phyloP scores from a whole-genome alignment of 2,797 vertebrate genomes.

The Cirrhinus mrigala region DNA sequence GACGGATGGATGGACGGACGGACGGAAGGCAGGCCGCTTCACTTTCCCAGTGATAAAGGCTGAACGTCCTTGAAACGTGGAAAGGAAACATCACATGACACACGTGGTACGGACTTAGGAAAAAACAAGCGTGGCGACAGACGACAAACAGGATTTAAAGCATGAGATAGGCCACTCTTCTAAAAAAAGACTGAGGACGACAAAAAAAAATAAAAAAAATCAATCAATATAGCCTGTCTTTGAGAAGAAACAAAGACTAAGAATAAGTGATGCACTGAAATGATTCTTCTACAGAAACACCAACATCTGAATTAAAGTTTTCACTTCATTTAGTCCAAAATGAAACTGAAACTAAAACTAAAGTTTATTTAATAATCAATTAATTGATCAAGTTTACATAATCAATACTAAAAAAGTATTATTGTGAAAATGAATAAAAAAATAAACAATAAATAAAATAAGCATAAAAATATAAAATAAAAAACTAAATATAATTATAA shows the following conservation, averaged over 20 bases:
- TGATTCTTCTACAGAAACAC: too few relatives aligned
- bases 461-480: too few relatives aligned
- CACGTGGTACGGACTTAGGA: slow-evolving; percentile 14
- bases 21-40: slow-evolving; percentile 12
- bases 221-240: too few relatives aligned
- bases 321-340: too few relatives aligned
- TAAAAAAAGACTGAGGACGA: not conserved
- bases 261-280: not conserved
- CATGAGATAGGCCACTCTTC: not conserved
- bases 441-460: too few relatives aligned
- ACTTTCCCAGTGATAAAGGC: slow-evolving; percentile 38
- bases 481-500: too few relatives aligned
- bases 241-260: not conserved
- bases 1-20: not conserved
- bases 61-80: slow-evolving; percentile 45
- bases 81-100: slow-evolving; percentile 46
- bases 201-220: too few relatives aligned
- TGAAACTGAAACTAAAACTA: not conserved
- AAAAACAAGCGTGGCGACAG: slow-evolving; percentile 28
- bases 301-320: too few relatives aligned
- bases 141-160: slow-evolving; percentile 29
- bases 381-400: not conserved
- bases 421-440: too few relatives aligned
- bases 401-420: too few relatives aligned
- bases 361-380: not conserved